Evolutionary conservation across 2,888 invertebrate genomes (phyloP).

Genomic region (Coecobrya sp.): DNA sequence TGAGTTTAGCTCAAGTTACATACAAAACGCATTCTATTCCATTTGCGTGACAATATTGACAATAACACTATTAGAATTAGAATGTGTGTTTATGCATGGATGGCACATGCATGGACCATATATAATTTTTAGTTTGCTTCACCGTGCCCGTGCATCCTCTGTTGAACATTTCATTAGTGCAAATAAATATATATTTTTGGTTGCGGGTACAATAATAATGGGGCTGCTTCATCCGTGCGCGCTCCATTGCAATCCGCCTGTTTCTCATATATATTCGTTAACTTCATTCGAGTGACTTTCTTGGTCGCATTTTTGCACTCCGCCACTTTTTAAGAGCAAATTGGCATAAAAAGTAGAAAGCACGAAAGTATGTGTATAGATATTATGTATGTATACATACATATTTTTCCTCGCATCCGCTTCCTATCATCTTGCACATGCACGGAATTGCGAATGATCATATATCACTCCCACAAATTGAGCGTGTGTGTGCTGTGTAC

Average conservation of each 20-base stretch:
- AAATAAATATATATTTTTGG: background rate
- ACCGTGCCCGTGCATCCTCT: background rate
- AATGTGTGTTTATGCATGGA: background rate
- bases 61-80: too few relatives aligned
- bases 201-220: background rate
- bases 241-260: slow-evolving; percentile 19
- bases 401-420: background rate
- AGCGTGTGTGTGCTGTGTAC: background rate
- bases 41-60: background rate
- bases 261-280: slow-evolving; percentile 63
- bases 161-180: background rate
- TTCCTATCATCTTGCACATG: slow-evolving; percentile 4
- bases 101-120: too few relatives aligned
- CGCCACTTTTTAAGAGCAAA: slow-evolving; percentile 38
- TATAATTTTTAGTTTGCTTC: background rate
- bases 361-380: slow-evolving; percentile 8
- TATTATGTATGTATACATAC: background rate
- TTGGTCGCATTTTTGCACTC: background rate
- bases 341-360: slow-evolving; percentile 51
- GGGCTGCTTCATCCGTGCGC: background rate
- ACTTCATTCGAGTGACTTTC: slow-evolving; percentile 37
- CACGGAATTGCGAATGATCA: slow-evolving; percentile 12
- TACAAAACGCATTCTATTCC: background rate
- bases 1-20: background rate
- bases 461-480: slow-evolving; percentile 31